These are phyloP conservation scores for Polia nebulosa DNA, from an alignment of 2,888 invertebrate genomes.

Conservation along the genomic window DNA sequence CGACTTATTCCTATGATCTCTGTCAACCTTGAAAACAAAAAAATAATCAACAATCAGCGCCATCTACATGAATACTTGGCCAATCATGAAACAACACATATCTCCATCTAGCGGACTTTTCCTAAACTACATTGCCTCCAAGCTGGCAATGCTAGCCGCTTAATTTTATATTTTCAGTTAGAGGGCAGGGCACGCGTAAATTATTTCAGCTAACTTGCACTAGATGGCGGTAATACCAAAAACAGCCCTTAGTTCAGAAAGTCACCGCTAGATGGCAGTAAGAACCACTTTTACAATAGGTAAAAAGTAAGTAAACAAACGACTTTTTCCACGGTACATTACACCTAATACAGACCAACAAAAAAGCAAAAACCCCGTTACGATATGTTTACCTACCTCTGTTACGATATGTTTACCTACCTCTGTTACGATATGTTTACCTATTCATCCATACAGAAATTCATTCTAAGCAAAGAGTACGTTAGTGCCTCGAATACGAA, in stretches of 20 bases:
- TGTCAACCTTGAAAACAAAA: background rate
- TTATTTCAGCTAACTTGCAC: background rate
- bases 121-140: background rate
- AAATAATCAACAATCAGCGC: background rate
- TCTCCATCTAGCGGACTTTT: constrained; percentile 28
- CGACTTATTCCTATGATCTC: too few relatives aligned
- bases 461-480: background rate
- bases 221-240: constrained; percentile 23
- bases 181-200: background rate
- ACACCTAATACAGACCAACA: background rate
- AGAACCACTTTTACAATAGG: background rate
- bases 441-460: background rate
- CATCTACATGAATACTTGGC: background rate
- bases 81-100: background rate
- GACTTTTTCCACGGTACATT: too few relatives aligned
- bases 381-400: background rate
- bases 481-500: background rate
- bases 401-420: background rate
- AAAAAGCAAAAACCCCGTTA: background rate
- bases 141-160: accelerated
- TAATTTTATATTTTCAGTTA: constrained; percentile 1
- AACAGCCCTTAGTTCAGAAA: background rate
- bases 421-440: background rate
- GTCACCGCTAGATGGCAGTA: constrained; percentile 24
- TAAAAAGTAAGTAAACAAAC: background rate